Percentiles rank a stretch among this genome's conserved stretches.
Conservation (phyloP, 2,113 vertebrate species). For the Indicator maculatus region DNA sequence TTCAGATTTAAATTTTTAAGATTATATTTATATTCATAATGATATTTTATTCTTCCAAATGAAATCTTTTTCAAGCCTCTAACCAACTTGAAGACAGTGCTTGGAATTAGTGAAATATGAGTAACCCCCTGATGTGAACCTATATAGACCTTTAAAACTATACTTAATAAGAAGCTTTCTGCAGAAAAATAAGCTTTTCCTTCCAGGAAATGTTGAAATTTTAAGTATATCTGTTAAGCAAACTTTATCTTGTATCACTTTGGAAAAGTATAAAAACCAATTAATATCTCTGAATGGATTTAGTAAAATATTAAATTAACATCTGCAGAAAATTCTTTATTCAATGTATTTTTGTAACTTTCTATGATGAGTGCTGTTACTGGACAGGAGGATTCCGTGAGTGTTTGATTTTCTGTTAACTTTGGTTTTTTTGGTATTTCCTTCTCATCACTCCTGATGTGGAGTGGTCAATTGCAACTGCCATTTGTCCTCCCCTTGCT, state of each 20-base stretch:
- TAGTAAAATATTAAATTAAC: background rate
- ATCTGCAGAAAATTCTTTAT: background rate
- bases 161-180: background rate
- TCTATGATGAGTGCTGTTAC: background rate
- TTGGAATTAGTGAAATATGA: background rate
- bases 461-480: background rate
- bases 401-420: background rate
- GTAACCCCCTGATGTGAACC: background rate
- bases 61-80: background rate
- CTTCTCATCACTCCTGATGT: background rate
- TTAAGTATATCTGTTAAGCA: background rate
- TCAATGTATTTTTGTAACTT: background rate
- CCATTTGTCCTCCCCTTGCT: background rate
- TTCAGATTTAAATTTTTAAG: background rate
- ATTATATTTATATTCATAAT: background rate
- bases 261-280: background rate
- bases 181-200: background rate
- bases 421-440: background rate
- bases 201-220: background rate
- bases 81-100: background rate
- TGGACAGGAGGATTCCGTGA: background rate
- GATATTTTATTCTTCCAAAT: background rate
- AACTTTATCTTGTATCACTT: background rate
- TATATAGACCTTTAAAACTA: background rate
- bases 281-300: background rate